These are phyloP conservation scores for Nasonia longicornis DNA, from an alignment of 1,140 invertebrate species.

Conservation along the genomic window DNA sequence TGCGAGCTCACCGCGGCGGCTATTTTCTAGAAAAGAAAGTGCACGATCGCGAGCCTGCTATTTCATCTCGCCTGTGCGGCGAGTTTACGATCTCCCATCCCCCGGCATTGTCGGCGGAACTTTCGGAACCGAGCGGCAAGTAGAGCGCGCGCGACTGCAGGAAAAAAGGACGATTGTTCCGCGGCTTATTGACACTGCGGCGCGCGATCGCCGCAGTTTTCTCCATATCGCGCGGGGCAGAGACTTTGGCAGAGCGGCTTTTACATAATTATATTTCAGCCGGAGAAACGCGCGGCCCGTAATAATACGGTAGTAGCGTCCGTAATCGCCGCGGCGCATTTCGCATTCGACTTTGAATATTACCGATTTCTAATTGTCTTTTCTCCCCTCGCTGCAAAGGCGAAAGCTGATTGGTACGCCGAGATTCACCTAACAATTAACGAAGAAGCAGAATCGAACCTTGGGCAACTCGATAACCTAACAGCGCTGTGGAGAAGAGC, in stretches of 20 bases:
- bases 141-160: constrained; percentile 10
- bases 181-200: not conserved
- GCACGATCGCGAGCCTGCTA: constrained; percentile 13
- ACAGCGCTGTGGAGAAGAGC: too few species aligned
- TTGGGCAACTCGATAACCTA: too few species aligned
- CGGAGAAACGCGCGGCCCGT: not conserved
- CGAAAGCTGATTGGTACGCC: not conserved
- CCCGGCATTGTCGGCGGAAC: constrained; percentile 23
- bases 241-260: not conserved
- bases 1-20: not conserved
- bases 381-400: not conserved
- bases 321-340: too few species aligned
- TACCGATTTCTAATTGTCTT: not conserved
- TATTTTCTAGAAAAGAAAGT: constrained; percentile 45
- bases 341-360: not conserved
- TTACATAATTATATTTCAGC: constrained; percentile 2
- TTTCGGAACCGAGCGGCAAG: constrained; percentile 23
- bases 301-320: too few species aligned
- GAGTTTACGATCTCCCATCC: constrained; percentile 13
- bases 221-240: not conserved
- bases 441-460: too few species aligned
- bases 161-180: constrained; percentile 29
- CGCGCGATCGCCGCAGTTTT: constrained; percentile 8
- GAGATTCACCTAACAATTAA: too few species aligned
- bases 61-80: not conserved